Evolutionary conservation across 2,888 invertebrate genomes (phyloP).

Genomic region (Cybosia mesomella): DNA sequence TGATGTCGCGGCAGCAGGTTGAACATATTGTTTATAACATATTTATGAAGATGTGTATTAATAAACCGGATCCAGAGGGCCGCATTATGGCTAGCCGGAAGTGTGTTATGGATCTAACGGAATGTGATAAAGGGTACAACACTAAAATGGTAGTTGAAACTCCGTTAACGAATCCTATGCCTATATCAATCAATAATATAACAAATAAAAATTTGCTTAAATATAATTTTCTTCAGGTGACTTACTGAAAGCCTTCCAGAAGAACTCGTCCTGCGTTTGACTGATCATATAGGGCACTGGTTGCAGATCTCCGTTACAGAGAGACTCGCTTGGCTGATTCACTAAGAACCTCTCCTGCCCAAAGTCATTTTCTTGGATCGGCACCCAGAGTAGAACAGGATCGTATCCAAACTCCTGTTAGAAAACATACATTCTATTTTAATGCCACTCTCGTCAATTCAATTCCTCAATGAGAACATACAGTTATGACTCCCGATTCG

Average conservation of each 20-base stretch:
- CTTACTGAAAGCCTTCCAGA: slow-evolving; percentile 88
- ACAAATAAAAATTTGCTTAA: background rate
- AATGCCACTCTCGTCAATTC: too few relatives aligned
- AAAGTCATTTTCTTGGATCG: slow-evolving; percentile 89
- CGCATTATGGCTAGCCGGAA: too few relatives aligned
- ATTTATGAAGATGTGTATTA: too few relatives aligned
- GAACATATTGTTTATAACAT: too few relatives aligned
- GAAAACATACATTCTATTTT: background rate
- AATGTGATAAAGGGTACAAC: too few relatives aligned
- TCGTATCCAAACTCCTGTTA: slow-evolving; percentile 85
- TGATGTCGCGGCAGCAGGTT: too few relatives aligned
- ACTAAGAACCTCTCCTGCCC: slow-evolving; percentile 89
- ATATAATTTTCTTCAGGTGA: slow-evolving; percentile 5
- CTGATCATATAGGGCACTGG: slow-evolving; percentile 89
- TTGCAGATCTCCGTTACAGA: slow-evolving; percentile 85
- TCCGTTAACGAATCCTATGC: too few relatives aligned
- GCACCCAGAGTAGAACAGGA: slow-evolving; percentile 87
- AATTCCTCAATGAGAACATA: background rate
- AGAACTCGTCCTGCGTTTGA: slow-evolving; percentile 89
- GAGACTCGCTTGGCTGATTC: slow-evolving; percentile 87
- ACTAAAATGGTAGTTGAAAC: too few relatives aligned
- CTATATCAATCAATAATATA: too few relatives aligned
- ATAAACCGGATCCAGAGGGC: too few relatives aligned
- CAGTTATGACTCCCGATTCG: too few relatives aligned
- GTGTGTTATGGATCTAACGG: too few relatives aligned